Evolutionary conservation across 2,888 invertebrate species (phyloP), one percentile per base, ranked within the genome.

Genomic region (Agriopis leucophaearia): DNA sequence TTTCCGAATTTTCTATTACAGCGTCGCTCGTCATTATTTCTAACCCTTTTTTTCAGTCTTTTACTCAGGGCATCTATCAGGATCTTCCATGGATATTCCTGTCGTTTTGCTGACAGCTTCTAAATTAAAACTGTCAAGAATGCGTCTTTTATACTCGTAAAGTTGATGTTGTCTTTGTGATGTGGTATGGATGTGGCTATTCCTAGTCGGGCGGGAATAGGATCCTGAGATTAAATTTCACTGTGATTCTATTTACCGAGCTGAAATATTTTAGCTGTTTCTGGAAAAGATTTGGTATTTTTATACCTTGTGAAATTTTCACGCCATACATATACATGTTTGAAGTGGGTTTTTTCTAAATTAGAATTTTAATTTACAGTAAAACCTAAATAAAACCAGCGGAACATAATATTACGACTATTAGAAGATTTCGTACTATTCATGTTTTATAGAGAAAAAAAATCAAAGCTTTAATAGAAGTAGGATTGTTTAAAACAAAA

Each of bases 111-210:
- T 72, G 70, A 71, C 72, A 71, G 69, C 51, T 59, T 54, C 51
- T 61, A 70, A 69, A 70, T 72, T 66, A 58, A 64, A 63, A 61
- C 66, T 60, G 59, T 67, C 69, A 44, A 51, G 56, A 70, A 67
- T 70, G 63, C 27, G 58, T 35, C 36, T 16, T 60, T 50, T 54
- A 54, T 52, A 40, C 10, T 54, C 54, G 54, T 54, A 54, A 54
- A 64, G 66, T 68, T 71, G 67, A 67, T 59, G 66, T 67, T 51
- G 66, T 63, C 69, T 54, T 63, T 63, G 57, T 63, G 55, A 44
- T 36, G 62, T 16, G 52, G 62, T 16, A 36, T 35, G 50, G 51
- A 35, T 13, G 51, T 27, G 13, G 55, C 55, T 62, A 58, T 58
- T 63, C 59, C 57, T 54, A 44, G 13, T 45, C 42, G 38, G 56